Base-by-base conservation (phyloP, 2,888 invertebrate species). In the Erebia ligea region DNA sequence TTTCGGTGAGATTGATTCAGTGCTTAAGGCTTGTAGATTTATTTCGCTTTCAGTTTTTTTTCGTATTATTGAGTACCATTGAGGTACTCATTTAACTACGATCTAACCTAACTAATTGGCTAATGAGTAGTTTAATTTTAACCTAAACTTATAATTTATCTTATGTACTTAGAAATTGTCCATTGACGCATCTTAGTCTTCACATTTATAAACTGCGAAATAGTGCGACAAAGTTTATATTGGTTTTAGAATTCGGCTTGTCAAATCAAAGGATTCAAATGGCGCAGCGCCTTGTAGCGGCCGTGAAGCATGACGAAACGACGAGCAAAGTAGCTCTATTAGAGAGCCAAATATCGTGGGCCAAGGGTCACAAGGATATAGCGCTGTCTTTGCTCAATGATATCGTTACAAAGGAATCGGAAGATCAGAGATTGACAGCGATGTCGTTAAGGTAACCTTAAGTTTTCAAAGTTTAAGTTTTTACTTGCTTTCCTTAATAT, bases 191-290 rank as follows among this genome's bases (percentile, higher is more conserved):
- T n/a, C n/a, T n/a, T n/a, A n/a, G n/a, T n/a, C n/a, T n/a, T n/a
- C n/a, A n/a, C n/a, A n/a, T n/a, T n/a, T n/a, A n/a, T n/a, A n/a
- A n/a, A n/a, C n/a, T n/a, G n/a, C n/a, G n/a, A n/a, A n/a, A n/a
- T n/a, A n/a, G n/a, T 45, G 45, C 13, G 45, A 11, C 2, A 2
- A 45, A 13, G 13, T 45, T 45, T 13, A 45, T 8, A 45, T 15
- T 1, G 19, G 19, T 68, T 73, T 65, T 21, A 95, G 95, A 93
- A 78, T 80, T 94, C 69, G 94, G 95, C 5, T 81, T 95, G 74
- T 84, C 86, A n/a, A 94, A 95, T 78, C 85, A 90, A 15, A 88
- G 93, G 71, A 85, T 94, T 8, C 94, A 94, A 79, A 90, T 94
- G 79, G 94, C 95, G 0, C 93, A 94, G 73, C 91, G 94, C 17